Base-by-base conservation (phyloP, 2,888 invertebrate species). In the Oxycera nigricornis region DNA sequence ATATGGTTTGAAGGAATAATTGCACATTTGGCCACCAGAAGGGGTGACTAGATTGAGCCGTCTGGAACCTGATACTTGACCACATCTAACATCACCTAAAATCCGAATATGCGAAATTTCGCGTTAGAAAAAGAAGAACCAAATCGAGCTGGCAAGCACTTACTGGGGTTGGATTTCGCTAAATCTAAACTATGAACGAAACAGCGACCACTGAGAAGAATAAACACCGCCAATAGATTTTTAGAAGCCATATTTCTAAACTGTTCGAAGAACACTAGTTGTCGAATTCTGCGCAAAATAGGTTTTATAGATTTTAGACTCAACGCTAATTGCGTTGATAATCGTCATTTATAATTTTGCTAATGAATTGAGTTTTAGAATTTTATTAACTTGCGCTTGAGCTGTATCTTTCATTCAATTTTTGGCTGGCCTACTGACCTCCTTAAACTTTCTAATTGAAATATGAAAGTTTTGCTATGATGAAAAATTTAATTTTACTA, bases 11-110 rank as follows among this genome's bases (percentile, higher is more conserved):
- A 65, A 41, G 14, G 14, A 22, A 20, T 65, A 65, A 11, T 11
- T 41, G 24, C 65, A 65, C 7, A 14, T 4, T 41, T 65, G 41
- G 14, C 14, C 26, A 1, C 30, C 9, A 22, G 41, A 20, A 24
- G 9, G 65, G 14, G 30, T 4, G 4, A 65, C 65, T 2, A 65
- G 26, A 41, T 65, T 65, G 11, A 65, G 20, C 65, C 65, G 41
- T 65, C 41, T 65, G 39, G 39, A 65, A 14, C 24, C 14, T 17
- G 65, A 65, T 3, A 26, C 14, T 22, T 30, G n/a, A 7, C 30
- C 30, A 26, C 65, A 65, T 7, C 17, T 30, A 7, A 65, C 6
- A 39, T 65, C 41, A 2, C 39, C 65, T 65, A 26, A 1, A 41
- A 65, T 9, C 6, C 7, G 14, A 7, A 39, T 39, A 39, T 9